Percentiles rank a stretch among this genome's conserved stretches.
Evolutionary conservation across 2,888 invertebrate species (phyloP).

Genomic region (Pollenia griseotomentosa): DNA sequence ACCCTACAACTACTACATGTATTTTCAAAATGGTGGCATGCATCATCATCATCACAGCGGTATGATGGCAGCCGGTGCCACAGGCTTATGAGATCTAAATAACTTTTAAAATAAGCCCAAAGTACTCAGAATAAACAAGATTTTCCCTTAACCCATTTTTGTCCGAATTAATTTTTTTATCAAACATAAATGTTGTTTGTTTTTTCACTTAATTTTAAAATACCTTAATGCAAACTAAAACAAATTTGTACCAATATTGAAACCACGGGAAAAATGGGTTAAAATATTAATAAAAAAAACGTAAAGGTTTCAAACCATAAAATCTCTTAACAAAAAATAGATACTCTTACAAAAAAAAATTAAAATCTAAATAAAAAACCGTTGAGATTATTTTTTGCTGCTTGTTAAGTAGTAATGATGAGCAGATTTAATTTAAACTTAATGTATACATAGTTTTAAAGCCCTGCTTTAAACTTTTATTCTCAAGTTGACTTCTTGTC

Average conservation of each 20-base stretch:
- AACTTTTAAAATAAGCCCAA: background rate
- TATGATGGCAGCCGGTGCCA: slow-evolving; percentile 84
- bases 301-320: slow-evolving; percentile 35
- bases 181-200: too few species aligned
- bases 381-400: slow-evolving; percentile 61
- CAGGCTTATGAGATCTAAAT: slow-evolving; percentile 82
- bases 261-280: too few species aligned
- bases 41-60: slow-evolving; percentile 83
- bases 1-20: slow-evolving; percentile 83
- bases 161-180: too few species aligned
- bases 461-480: background rate
- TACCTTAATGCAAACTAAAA: too few species aligned
- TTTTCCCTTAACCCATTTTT: slow-evolving; percentile 1
- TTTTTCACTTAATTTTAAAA: too few species aligned
- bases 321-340: slow-evolving; percentile 11
- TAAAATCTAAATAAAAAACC: background rate
- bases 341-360: slow-evolving; percentile 38
- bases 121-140: background rate
- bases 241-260: too few species aligned
- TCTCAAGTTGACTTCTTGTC: background rate
- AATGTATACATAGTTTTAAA: background rate
- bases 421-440: background rate
- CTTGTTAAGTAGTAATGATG: background rate
- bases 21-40: slow-evolving; percentile 84
- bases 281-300: background rate